These are phyloP conservation scores for Drosophila littoralis DNA, from an alignment of 1,140 invertebrate genomes.

Conservation along the genomic window DNA sequence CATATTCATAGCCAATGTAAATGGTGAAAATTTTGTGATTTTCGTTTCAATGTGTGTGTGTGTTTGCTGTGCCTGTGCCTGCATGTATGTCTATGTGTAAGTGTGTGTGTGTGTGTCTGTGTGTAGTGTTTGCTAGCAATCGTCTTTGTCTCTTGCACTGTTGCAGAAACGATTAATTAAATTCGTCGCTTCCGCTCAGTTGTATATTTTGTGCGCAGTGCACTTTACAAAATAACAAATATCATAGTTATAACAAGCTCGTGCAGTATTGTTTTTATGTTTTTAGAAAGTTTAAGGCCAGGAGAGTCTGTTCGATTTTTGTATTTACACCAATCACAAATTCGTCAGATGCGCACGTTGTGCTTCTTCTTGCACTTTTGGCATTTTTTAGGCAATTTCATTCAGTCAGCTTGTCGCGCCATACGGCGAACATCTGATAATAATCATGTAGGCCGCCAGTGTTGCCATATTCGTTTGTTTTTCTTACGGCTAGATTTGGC, in stretches of 20 bases:
- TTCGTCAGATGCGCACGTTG: slow-evolving; percentile 53
- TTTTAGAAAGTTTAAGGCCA: slow-evolving; percentile 26
- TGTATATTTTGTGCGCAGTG: neutral
- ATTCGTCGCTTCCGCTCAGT: slow-evolving; percentile 5
- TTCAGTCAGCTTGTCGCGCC: slow-evolving; percentile 24
- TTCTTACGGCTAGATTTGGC: neutral
- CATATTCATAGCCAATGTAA: slow-evolving; percentile 28
- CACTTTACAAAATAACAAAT: neutral
- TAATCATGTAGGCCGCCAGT: neutral
- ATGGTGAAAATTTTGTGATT: slow-evolving; percentile 52
- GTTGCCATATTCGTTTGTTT: slow-evolving; percentile 5
- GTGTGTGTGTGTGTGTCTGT: slow-evolving; percentile 3
- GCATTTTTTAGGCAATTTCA: slow-evolving; percentile 41
- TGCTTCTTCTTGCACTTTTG: slow-evolving; percentile 50
- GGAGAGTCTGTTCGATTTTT: slow-evolving; percentile 59
- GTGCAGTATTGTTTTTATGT: slow-evolving; percentile 22
- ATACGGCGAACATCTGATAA: slow-evolving; percentile 46
- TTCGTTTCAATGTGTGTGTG: slow-evolving; percentile 36
- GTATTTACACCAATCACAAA: slow-evolving; percentile 55
- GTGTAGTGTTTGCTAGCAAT: slow-evolving; percentile 39
- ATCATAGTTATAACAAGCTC: neutral
- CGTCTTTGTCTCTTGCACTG: slow-evolving; percentile 33
- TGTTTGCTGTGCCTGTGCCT: slow-evolving; percentile 1
- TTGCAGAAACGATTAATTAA: slow-evolving; percentile 36
- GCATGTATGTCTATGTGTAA: slow-evolving; percentile 2